Evolutionary conservation across 2,888 invertebrate species (phyloP), one percentile per base, ranked within the genome.

Genomic region (Mythimna pallens): DNA sequence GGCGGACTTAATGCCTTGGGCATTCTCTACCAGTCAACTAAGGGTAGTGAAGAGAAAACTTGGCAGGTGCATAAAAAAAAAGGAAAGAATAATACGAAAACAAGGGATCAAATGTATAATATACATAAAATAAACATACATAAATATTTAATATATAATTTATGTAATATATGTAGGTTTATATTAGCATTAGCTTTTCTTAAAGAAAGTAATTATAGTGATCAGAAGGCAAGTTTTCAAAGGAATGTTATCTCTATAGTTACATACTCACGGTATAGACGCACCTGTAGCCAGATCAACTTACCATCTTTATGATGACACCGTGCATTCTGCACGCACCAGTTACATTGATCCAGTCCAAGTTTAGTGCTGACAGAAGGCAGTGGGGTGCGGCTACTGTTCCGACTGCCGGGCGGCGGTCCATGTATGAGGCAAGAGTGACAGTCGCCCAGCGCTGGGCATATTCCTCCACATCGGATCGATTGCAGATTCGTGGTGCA

Each of bases 311-410:
- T 98, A 86, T 98, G 98, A 92, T 99, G 99, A 90, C 99, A 99
- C 58, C 98, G 97, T 0, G 98, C 98, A 89, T 98, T 98, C 91
- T 99, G 99, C 3, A 99, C 99, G 91, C 99, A 99, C 99, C 99
- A 99, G 58, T 98, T 98, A 89, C 98, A 99, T 85, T 98, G 98
- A 68, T 98, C 98, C 5, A 98, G 94, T 34, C 98, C 98, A 69
- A 98, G 92, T 89, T 98, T 98, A 83, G 97, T 97, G 67, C 98
- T 98, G 63, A 98, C 98, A 2, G 96, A 96, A 2, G 96, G 95
- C 70, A 97, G 89, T 0, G 94, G 91, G 0, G 90, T 87, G 5
- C 95, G 91, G 1, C 91, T 85, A 65, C 84, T 90, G 75, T 92
- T 96, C 80, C 91, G 91, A 25, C 92, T 92, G 34, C 92, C 94